phyloP scores from a whole-genome alignment of 2,797 vertebrate species.

The Mionectes olivaceus region DNA sequence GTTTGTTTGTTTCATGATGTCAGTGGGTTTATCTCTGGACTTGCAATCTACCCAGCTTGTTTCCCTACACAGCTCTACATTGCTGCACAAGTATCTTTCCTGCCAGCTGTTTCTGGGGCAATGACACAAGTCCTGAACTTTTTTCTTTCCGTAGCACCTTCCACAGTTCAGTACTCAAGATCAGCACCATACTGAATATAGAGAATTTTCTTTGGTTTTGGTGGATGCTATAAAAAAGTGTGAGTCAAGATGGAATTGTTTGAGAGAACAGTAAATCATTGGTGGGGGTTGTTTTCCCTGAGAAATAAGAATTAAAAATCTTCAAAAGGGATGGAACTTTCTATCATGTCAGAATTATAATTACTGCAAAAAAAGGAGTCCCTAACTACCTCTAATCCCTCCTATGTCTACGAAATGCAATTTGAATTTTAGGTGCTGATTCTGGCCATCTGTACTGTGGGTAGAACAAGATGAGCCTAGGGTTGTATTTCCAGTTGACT shows the following conservation, averaged over 20 bases:
- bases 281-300: not conserved
- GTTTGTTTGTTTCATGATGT: not conserved
- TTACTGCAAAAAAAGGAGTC: not conserved
- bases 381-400: conserved; percentile 22
- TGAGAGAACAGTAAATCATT: not conserved
- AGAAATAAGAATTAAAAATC: not conserved
- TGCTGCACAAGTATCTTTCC: rapidly evolving
- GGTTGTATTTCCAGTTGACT: conserved; percentile 16
- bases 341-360: not conserved
- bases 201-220: not conserved
- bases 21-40: not conserved
- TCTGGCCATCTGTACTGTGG: conserved; percentile 48
- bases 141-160: not conserved
- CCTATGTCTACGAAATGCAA: not conserved
- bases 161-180: not conserved
- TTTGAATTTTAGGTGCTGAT: conserved; percentile 31
- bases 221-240: not conserved
- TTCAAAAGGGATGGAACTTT: not conserved
- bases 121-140: not conserved
- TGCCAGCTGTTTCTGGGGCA: not conserved
- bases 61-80: not conserved
- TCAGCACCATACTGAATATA: not conserved
- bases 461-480: conserved; percentile 16
- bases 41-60: not conserved
- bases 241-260: not conserved